Base-by-base conservation (phyloP, 2,888 invertebrate species). In the Subacronicta megacephala region DNA sequence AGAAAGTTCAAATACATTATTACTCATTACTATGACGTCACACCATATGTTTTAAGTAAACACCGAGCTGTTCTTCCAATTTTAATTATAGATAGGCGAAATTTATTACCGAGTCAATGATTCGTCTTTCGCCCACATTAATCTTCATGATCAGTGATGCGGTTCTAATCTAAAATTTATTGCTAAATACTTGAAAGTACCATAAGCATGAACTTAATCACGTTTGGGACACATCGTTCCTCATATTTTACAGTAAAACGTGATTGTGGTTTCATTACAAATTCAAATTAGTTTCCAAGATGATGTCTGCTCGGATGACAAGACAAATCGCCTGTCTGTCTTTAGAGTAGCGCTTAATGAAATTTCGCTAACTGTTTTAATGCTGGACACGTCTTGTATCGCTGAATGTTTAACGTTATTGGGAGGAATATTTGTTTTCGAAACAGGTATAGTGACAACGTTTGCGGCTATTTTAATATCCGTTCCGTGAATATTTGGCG, bases 251-350 rank as follows among this genome's bases (percentile, higher is more conserved):
- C 66, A 75, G 75, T 70, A 80, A 79, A 78, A 76, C 75, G 74
- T 76, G 73, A 62, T 80, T 77, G 71, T 75, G 80, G 79, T 80
- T 82, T 80, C 80, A 90, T 89, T 88, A 86, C 82, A 83, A 84
- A 90, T 90, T 90, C 87, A 90, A 90, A 91, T 90, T 85, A 87
- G 84, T 84, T 85, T 80, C 75, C 81, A 77, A 81, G 77, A 80
- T 81, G 83, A 88, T 84, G 84, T 83, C 80, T 81, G 75, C 65
- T 82, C 70, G 82, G 83, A 82, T 84, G 90, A 89, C 87, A 91
- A 88, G 90, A 92, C 87, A 90, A 91, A 91, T 91, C 78, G 85
- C 84, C 81, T 77, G 81, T 78, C 82, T 77, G 78, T 78, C 78
- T 71, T 63, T 77, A 51, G 75, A 78, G 83, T 82, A 81, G 72